Base-by-base conservation (phyloP, 2,888 invertebrate species). In the Lordiphosa andalusiaca region DNA sequence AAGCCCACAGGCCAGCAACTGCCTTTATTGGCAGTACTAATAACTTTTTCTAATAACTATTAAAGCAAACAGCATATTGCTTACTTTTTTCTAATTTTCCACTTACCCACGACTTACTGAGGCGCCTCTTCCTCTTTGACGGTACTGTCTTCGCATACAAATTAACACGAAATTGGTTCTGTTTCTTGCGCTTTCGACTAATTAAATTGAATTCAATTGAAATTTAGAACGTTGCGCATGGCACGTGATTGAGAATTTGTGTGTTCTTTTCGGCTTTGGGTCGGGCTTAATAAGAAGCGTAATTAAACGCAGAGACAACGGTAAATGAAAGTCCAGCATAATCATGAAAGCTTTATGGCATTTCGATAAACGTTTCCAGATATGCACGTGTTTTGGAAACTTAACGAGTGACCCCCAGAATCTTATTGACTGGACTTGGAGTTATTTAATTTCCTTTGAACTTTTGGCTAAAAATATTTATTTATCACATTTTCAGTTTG, bases 131-230 rank as follows among this genome's bases (percentile, higher is more conserved):
- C 60, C 37, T 55, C 36, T 40, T 47, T 33, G 39, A 13, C 49
- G 51, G 40, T 46, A 59, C 49, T 56, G 46, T 38, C 58, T 37
- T 35, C 71, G 84, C 82, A 76, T 76, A 76, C 76, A 77, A 76
- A 76, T 76, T 50, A 70, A 51, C 41, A 62, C 36, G 33, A 69
- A 33, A 69, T 58, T 52, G 23, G 38, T 37, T 55, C 16, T 35
- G 9, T 50, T 77, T 84, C 75, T 84, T 65, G 63, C 75, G 77
- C 84, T 66, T 82, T 69, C 48, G 76, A 78, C 78, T 77, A 80
- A 80, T 80, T 80, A 80, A 80, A 80, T 83, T 71, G 84, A 73
- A 83, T 85, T 84, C 80, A 80, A 80, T 80, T 83, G 81, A 83
- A 80, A 83, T 77, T 80, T 80, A 83, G 85, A 80, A 80, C 80